Conservation (phyloP, 64 coral and sea anemone genomes). For the Stylophora pistillata region DNA sequence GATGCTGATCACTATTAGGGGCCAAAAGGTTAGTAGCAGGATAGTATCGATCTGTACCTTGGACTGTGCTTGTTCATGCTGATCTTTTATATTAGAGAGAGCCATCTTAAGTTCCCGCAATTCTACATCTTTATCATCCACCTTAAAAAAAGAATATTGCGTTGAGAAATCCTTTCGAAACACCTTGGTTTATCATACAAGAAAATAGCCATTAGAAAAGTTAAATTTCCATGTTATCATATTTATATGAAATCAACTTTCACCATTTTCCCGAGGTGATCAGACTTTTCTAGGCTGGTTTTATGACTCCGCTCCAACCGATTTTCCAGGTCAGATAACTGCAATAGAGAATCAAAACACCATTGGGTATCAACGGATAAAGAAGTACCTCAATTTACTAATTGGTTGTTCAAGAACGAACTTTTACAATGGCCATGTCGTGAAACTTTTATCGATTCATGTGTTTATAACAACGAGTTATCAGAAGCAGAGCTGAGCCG, state of each 20-base stretch:
- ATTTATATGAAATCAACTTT: background rate
- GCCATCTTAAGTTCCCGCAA: slow-evolving; percentile 68
- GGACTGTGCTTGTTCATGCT: slow-evolving; percentile 53
- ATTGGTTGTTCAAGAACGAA: background rate
- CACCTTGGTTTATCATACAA: no score
- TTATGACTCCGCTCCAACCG: slow-evolving; percentile 43
- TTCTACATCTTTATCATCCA: slow-evolving; percentile 82
- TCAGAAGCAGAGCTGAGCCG: no score
- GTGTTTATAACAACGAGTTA: no score
- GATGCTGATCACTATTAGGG: background rate
- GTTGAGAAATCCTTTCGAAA: no score
- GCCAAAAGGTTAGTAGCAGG: background rate
- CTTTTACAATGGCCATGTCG: background rate
- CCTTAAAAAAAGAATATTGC: slow-evolving; percentile 20
- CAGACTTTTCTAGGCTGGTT: slow-evolving; percentile 55
- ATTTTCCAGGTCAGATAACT: slow-evolving; percentile 60
- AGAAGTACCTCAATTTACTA: no score
- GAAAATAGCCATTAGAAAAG: no score
- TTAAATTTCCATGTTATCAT: no score
- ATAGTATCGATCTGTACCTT: slow-evolving; percentile 49
- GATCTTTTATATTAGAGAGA: slow-evolving; percentile 62
- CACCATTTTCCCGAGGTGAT: slow-evolving; percentile 56
- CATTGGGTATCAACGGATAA: background rate
- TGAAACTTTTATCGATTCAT: no score
- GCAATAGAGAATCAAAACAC: background rate